Base-by-base conservation (phyloP, 2,888 invertebrate species). In the Coenonympha arcania region DNA sequence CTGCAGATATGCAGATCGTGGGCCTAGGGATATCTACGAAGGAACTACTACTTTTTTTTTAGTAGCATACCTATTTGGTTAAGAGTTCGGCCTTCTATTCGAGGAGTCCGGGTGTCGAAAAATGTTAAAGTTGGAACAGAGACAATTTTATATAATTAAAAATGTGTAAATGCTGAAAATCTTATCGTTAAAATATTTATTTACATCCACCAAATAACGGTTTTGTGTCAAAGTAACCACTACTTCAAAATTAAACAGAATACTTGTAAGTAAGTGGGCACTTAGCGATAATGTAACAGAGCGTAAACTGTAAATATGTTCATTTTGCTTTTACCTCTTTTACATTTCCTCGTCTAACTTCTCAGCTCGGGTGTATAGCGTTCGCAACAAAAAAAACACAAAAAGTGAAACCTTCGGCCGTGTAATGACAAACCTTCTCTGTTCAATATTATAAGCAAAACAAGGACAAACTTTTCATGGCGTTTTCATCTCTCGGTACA, bases 401-500 rank as follows among this genome's bases (percentile, higher is more conserved):
- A 48, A 56, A 48, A 48, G 42, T 44, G 46, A 51, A 55, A 48
- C 39, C 50, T 43, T 50, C 41, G 47, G 48, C 74, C 68, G 70
- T 76, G 75, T 79, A 68, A 76, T 71, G 67, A 68, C 65, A 55
- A 63, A 53, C 65, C 61, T 62, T 79, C 81, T 75, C 75, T 73
- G 43, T 76, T 67, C 66, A 62, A 72, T 67, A 62, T 62, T 62
- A 64, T 71, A 71, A 62, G 72, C 63, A 63, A 63, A 75, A 83
- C 64, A 71, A 70, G 69, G 81, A 80, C 71, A 62, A 66, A 68
- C 66, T 73, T 80, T 81, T 80, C 78, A 79, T 81, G 71, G 77
- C 76, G 76, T 82, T 84, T 83, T 83, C 83, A 83, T 82, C 76
- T 76, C 72, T 71, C 75, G 66, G 72, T 71, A 79, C 74, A 77